Base-by-base conservation (phyloP, 2,888 invertebrate species). In the Darwinula stevensoni region DNA sequence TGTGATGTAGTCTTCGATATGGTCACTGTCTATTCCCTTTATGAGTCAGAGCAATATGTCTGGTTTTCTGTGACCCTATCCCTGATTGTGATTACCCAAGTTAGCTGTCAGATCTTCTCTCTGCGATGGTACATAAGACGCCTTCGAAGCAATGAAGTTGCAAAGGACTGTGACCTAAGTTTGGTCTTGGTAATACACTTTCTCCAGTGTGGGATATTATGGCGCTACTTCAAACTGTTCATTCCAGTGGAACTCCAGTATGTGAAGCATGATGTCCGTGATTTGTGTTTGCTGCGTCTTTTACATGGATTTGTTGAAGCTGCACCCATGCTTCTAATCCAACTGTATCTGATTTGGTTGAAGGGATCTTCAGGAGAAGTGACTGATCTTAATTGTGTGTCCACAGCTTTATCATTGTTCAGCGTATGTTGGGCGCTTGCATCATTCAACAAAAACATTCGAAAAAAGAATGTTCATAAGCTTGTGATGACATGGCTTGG, bases 361-460 rank as follows among this genome's bases (percentile, higher is more conserved):
- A 53, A 46, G 41, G 31, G 39, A 9, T 42, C 45, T 9, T 45
- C 47, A 2, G 51, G 51, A 12, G 47, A 70, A 36, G 64, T 74
- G 38, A 63, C 65, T 12, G 71, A 76, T 48, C 51, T 80, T 36
- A 69, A 73, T 43, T 64, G 70, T 36, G 71, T 78, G 22, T 75
- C 80, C 0, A 70, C 75, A 3, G 64, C 67, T 0, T 51, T 80
- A 2, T 76, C 75, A 0, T 53, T 82, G 30, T 72, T 80, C 56
- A 74, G 71, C 35, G 69, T 78, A 30, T 78, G 78, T 46, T 82
- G 82, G 82, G 72, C 76, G 29, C 58, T 84, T 16, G 78, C 80
- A 14, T 76, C 76, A 41, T 82, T 78, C 51, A 75, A 72, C 48
- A 80, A 80, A 54, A 75, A 78, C 47, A 72, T 78, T 5, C 58